A percentile compares a stretch with the other conserved stretches of the same genome.
These are phyloP conservation scores for Bombyx mori DNA, from an alignment of 1,140 invertebrate species.

Conservation along the genomic window DNA sequence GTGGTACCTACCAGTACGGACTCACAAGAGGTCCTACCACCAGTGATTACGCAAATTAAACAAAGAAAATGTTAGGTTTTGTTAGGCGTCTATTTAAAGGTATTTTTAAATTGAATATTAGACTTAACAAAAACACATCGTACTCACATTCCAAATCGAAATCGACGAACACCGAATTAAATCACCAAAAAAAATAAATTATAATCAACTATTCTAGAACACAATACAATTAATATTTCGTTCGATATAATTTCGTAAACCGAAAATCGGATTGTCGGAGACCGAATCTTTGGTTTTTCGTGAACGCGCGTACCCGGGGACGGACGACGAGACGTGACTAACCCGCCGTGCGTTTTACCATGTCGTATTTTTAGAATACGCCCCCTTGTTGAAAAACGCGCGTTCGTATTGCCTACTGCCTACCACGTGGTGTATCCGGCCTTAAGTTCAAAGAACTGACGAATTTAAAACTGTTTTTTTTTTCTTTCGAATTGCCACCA, in stretches of 20 bases:
- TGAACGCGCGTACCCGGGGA: conserved; percentile 23
- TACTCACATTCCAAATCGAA: conserved; percentile 2
- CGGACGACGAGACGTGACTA: conserved; percentile 35
- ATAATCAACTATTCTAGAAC: too few relatives aligned
- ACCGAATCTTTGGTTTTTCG: conserved; percentile 10
- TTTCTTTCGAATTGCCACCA: background rate
- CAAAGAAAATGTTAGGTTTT: too few relatives aligned
- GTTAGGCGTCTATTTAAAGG: too few relatives aligned
- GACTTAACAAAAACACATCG: too few relatives aligned
- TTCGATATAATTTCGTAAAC: too few relatives aligned
- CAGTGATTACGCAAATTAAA: too few relatives aligned
- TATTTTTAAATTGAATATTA: too few relatives aligned
- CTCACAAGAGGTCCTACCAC: too few relatives aligned
- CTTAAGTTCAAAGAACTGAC: conserved; percentile 23
- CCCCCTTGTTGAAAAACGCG: conserved; percentile 42
- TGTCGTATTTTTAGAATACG: conserved; percentile 61
- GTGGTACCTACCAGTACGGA: too few relatives aligned
- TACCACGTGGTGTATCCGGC: conserved; percentile 47
- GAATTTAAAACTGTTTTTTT: background rate
- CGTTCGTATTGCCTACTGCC: conserved; percentile 13
- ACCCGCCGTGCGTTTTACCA: conserved; percentile 35
- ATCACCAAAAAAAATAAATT: background rate
- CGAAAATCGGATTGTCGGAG: too few relatives aligned
- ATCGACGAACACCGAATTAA: background rate
- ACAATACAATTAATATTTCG: too few relatives aligned